Evolutionary conservation across 2,888 invertebrate genomes (phyloP), one percentile per base, ranked within the genome.

Genomic region (Meloe dianella): DNA sequence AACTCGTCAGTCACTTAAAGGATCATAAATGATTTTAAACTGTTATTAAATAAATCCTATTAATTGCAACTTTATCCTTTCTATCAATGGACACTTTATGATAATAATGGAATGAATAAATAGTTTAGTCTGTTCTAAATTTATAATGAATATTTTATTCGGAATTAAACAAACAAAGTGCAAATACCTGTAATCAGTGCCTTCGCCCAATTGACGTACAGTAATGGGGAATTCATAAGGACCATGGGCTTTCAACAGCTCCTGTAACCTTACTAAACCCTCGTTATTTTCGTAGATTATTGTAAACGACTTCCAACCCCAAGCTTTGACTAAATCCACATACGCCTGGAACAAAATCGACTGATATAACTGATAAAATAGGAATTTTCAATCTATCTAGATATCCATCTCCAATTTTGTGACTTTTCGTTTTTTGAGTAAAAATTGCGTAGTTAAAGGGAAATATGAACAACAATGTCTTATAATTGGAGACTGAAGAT

Each of bases 261-360:
- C 95, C 82, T 95, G 95, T 24, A 96, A 86, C 56, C 95, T 88
- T 61, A 95, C 94, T 77, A 96, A 85, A 1, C 95, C 97, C 81
- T 97, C 97, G 83, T 96, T 96, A 84, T 94, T 95, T 85, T 98
- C 97, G 84, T 97, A 98, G 75, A 98, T 93, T 76, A 98, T 95
- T 29, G 97, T 96, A 82, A 97, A 97, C n/a, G 93, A 92, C 82
- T 92, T 94, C 97, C 97, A 98, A 68, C 93, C 94, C 92, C 95
- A 93, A 1, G 92, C 91, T 80, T 92, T 89, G 51, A 98, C 94
- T 71, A 97, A 86, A 84, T 96, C 95, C 71, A 95, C 94, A 83
- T 95, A 96, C 24, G 96, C 96, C 94, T 96, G 84, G 2, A 62
- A 51, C 22, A 22, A 22, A 24, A 51, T 51, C n/a, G n/a, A 17